phyloP scores from a whole-genome alignment of 1,140 invertebrate species.

The Drosophila fuyamai region DNA sequence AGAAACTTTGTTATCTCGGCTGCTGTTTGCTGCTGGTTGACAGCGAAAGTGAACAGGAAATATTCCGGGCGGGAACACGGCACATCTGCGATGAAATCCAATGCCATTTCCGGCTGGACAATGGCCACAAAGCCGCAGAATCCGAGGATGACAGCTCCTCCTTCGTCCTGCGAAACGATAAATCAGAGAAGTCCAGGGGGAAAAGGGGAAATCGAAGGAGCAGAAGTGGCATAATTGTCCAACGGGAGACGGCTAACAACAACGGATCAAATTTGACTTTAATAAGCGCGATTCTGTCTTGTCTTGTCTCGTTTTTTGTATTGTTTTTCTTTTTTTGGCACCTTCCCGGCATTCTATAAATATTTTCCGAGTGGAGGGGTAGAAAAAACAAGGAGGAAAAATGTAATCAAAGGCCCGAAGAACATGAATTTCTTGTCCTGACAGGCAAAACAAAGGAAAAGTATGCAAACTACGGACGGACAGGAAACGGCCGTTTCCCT shows the following conservation, averaged over 20 bases:
- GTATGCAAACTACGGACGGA: slow-evolving; percentile 52
- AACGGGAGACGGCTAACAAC: slow-evolving; percentile 7
- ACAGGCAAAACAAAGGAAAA: slow-evolving; percentile 57
- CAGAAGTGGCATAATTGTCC: slow-evolving; percentile 18
- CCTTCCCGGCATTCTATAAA: slow-evolving; percentile 15
- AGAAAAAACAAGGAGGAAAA: slow-evolving; percentile 15
- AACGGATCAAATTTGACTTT: slow-evolving; percentile 30
- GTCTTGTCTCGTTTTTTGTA: background rate
- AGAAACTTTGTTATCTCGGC: slow-evolving; percentile 10
- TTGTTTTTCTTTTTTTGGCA: slow-evolving; percentile 14
- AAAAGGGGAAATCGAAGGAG: background rate
- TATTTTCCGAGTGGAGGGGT: slow-evolving; percentile 7
- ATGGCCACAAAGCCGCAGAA: slow-evolving; percentile 13
- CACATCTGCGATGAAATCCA: slow-evolving; percentile 14
- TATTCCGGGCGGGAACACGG: background rate
- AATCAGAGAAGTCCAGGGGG: slow-evolving; percentile 6
- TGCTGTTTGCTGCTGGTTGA: background rate
- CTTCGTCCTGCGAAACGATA: background rate
- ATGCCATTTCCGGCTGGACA: slow-evolving; percentile 28
- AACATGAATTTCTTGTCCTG: slow-evolving; percentile 56
- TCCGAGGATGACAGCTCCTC: slow-evolving; percentile 8
- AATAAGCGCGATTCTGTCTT: slow-evolving; percentile 26
- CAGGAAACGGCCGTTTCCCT: slow-evolving; percentile 4
- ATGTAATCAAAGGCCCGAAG: slow-evolving; percentile 23
- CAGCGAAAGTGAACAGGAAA: slow-evolving; percentile 24